Conservation (phyloP, 2,113 vertebrate genomes). For the Perca fluviatilis region DNA sequence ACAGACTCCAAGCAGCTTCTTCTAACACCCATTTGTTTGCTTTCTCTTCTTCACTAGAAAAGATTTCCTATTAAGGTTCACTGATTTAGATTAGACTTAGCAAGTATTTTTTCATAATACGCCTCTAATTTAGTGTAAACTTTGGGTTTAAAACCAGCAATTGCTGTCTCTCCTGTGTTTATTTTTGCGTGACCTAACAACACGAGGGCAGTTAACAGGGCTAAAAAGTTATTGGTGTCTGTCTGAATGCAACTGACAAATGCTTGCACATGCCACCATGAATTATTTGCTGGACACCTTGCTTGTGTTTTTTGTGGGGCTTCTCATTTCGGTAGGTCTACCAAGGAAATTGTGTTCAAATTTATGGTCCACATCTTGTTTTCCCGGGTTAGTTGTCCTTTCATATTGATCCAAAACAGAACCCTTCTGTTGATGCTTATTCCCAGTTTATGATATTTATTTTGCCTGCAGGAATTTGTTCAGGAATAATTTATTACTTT, state of each 20-base stretch:
- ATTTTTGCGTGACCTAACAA: conserved; percentile 66
- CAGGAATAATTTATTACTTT: conserved; percentile 78
- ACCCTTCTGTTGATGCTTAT: conserved; percentile 69
- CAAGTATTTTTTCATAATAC: background rate
- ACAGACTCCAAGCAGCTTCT: conserved; percentile 38
- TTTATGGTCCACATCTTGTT: conserved; percentile 80
- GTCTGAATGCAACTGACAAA: conserved; percentile 67
- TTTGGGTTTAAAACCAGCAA: conserved; percentile 16
- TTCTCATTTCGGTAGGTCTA: conserved; percentile 53
- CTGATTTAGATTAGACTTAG: background rate
- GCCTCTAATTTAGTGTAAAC: background rate
- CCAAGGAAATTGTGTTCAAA: conserved; percentile 75
- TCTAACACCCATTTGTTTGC: conserved; percentile 46
- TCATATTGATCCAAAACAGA: conserved; percentile 82
- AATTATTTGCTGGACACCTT: conserved; percentile 75
- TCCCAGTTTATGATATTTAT: conserved; percentile 80
- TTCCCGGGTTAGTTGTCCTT: conserved; percentile 65
- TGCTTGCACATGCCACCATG: conserved; percentile 51
- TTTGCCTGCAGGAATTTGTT: conserved; percentile 80
- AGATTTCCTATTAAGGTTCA: conserved; percentile 9
- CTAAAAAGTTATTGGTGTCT: conserved; percentile 65
- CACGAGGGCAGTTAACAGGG: conserved; percentile 53
- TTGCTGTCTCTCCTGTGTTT: conserved; percentile 55
- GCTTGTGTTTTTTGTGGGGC: conserved; percentile 71
- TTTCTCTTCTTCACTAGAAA: conserved; percentile 13